phyloP scores from a whole-genome alignment of 2,797 vertebrate genomes.

The Falco concolor region DNA sequence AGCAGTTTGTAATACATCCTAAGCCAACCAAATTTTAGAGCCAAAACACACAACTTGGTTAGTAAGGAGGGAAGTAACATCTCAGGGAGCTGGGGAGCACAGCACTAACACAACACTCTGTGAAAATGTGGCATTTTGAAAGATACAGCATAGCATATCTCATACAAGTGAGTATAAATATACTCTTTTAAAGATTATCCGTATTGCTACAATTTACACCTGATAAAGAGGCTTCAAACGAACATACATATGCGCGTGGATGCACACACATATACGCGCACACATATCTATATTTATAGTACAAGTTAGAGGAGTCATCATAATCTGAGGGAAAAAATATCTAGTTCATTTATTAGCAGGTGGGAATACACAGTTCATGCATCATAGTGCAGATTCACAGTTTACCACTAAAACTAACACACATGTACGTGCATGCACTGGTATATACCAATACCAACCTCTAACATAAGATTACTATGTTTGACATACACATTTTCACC shows the following conservation, averaged over 20 bases:
- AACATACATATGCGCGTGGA: slow-evolving; percentile 59
- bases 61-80: slow-evolving; percentile 64
- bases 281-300: slow-evolving; percentile 20
- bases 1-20: slow-evolving; percentile 16
- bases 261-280: slow-evolving; percentile 44
- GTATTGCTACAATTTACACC: not conserved
- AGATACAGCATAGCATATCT: slow-evolving; percentile 60
- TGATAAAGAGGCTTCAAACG: slow-evolving; percentile 46
- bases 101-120: slow-evolving; percentile 72
- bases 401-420: slow-evolving; percentile 66
- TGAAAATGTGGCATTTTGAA: slow-evolving; percentile 75
- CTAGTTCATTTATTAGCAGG: slow-evolving; percentile 55
- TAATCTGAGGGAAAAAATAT: slow-evolving; percentile 6
- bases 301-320: slow-evolving; percentile 24
- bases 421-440: slow-evolving; percentile 76
- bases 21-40: not conserved
- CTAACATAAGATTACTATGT: slow-evolving; percentile 99
- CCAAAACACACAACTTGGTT: slow-evolving; percentile 45
- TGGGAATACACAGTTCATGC: slow-evolving; percentile 75
- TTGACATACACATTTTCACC: slow-evolving; percentile 98
- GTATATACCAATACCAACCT: slow-evolving; percentile 90
- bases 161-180: slow-evolving; percentile 51
- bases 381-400: slow-evolving; percentile 62
- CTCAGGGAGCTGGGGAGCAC: slow-evolving; percentile 51
- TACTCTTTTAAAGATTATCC: slow-evolving; percentile 20